These are phyloP conservation scores for Antitype chi DNA, from an alignment of 2,888 invertebrate species.

Conservation along the genomic window DNA sequence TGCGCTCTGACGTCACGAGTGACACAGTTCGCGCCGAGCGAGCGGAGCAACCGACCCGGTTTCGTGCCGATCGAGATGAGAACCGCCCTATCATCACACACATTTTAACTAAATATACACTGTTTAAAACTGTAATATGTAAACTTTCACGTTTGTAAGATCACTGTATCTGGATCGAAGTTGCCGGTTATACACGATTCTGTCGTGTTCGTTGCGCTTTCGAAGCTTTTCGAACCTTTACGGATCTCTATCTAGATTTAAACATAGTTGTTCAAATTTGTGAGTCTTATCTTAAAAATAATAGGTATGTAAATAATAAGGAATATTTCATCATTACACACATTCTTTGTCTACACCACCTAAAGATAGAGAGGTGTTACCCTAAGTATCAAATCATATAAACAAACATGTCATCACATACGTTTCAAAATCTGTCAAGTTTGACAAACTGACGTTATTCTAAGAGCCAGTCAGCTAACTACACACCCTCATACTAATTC, in stretches of 20 bases:
- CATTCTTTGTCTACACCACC: too few species aligned
- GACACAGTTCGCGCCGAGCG: constrained; percentile 74
- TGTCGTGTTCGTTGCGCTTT: background rate
- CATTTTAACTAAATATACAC: constrained; percentile 67
- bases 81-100: constrained; percentile 66
- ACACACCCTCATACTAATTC: constrained; percentile 9
- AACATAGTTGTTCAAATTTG: background rate
- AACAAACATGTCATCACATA: background rate
- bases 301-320: too few species aligned
- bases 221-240: background rate
- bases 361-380: background rate
- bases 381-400: background rate
- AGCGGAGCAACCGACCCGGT: constrained; percentile 74
- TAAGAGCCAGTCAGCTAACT: background rate
- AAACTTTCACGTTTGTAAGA: constrained; percentile 47
- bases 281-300: background rate
- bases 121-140: constrained; percentile 62
- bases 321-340: background rate
- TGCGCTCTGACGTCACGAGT: constrained; percentile 76
- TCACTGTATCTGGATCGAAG: constrained; percentile 27
- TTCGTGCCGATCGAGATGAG: constrained; percentile 65
- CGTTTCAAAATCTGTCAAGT: background rate
- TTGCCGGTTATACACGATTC: constrained; percentile 1
- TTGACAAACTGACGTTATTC: background rate
- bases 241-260: background rate